phyloP scores from a whole-genome alignment of 2,888 invertebrate genomes.

The Theretra japonica region DNA sequence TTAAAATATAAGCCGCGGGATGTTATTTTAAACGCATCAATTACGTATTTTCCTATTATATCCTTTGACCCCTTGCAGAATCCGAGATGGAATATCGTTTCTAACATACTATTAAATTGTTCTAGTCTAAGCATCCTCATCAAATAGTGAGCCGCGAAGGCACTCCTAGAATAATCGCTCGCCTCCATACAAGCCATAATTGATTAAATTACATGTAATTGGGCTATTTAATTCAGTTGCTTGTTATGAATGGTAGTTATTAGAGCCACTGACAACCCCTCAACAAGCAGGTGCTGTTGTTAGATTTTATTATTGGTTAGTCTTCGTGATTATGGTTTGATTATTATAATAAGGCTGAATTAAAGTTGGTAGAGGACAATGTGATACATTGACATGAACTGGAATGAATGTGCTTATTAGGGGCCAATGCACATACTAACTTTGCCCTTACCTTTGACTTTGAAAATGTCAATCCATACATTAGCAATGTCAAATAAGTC shows the following conservation, averaged over 20 bases:
- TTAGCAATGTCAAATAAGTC: too few relatives aligned
- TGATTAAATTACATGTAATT: conserved; percentile 21
- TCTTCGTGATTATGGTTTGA: too few relatives aligned
- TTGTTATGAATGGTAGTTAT: not conserved
- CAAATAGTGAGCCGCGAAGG: not conserved
- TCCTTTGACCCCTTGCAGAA: not conserved
- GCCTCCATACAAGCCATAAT: conserved; percentile 5
- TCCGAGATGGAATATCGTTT: not conserved
- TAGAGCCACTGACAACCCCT: conserved; percentile 4
- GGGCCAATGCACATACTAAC: too few relatives aligned
- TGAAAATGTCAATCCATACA: too few relatives aligned
- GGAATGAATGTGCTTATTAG: too few relatives aligned
- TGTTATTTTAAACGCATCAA: too few relatives aligned
- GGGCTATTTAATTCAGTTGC: conserved; percentile 14
- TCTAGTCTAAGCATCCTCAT: not conserved
- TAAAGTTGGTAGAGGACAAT: too few relatives aligned
- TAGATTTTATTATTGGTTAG: not conserved
- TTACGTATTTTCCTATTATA: too few relatives aligned
- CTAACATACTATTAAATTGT: not conserved
- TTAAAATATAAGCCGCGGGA: too few relatives aligned
- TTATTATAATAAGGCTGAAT: too few relatives aligned
- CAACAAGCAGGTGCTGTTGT: not conserved
- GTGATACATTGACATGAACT: not conserved
- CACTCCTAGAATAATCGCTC: not conserved
- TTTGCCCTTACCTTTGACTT: too few relatives aligned